Evolutionary conservation across 2,113 vertebrate species (phyloP).

Genomic region (Forbesichthys papilliferus): DNA sequence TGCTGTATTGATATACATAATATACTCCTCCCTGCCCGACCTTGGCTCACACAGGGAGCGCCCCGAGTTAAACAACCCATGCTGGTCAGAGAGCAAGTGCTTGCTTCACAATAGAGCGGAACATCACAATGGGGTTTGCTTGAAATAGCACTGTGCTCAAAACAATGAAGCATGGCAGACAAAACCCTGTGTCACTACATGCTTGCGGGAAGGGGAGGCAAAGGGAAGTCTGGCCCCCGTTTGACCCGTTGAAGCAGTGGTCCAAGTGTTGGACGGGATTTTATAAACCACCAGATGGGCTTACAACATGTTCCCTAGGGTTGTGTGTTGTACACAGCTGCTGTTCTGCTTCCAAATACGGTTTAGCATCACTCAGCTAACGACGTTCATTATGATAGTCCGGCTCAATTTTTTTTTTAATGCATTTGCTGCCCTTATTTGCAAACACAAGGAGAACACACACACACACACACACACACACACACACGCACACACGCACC

Average conservation of each 20-base stretch:
- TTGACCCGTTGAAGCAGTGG: too few relatives aligned
- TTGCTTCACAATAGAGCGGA: slow-evolving; percentile 11
- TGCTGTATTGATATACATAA: too few relatives aligned
- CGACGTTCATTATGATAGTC: slow-evolving; percentile 35
- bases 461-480: too few relatives aligned
- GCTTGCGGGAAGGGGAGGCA: background rate
- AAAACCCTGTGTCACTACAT: background rate
- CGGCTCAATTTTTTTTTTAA: slow-evolving; percentile 29
- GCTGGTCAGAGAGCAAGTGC: slow-evolving; percentile 39
- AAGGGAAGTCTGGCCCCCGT: too few relatives aligned
- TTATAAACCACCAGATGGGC: too few relatives aligned
- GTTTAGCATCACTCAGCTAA: background rate
- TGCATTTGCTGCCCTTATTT: slow-evolving; percentile 33
- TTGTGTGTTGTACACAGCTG: background rate
- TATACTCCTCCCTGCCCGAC: background rate
- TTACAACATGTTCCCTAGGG: too few relatives aligned
- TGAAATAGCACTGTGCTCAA: slow-evolving; percentile 31
- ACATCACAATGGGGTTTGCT: slow-evolving; percentile 31
- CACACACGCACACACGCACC: too few relatives aligned
- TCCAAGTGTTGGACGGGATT: background rate
- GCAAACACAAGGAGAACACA: background rate
- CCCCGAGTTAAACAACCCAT: slow-evolving; percentile 43
- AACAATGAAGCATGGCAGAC: slow-evolving; percentile 1
- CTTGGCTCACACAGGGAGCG: slow-evolving; percentile 30
- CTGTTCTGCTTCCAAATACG: background rate